phyloP scores from a whole-genome alignment of 2,113 vertebrate genomes.

The Cynoglossus semilaevis region DNA sequence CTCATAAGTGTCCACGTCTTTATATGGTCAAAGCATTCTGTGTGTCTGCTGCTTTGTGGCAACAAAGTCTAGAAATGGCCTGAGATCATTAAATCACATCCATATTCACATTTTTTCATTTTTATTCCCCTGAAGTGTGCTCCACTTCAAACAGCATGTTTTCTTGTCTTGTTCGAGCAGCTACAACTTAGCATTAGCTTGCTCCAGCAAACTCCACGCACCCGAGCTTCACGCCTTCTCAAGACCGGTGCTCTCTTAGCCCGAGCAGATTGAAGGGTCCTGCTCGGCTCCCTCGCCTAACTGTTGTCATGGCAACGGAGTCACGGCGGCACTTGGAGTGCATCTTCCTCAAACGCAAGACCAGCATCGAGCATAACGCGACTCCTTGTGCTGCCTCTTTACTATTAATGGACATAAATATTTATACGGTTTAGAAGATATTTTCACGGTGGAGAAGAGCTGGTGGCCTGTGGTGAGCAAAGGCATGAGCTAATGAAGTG shows the following conservation, averaged over 20 bases:
- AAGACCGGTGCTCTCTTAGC: conserved; percentile 43
- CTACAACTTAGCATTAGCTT: conserved; percentile 33
- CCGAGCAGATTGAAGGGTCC: conserved; percentile 39
- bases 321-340: conserved; percentile 60
- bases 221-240: conserved; percentile 23
- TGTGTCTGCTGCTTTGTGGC: conserved; percentile 36
- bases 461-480: conserved; percentile 46
- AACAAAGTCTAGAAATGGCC: conserved; percentile 35
- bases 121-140: conserved; percentile 11
- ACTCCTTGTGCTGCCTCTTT: conserved; percentile 58
- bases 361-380: conserved; percentile 56
- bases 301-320: conserved; percentile 74
- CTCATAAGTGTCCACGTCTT: conserved; percentile 52
- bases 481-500: conserved; percentile 68
- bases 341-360: conserved; percentile 58
- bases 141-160: conserved; percentile 1
- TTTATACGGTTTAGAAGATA: conserved; percentile 60
- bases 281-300: conserved; percentile 49
- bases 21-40: conserved; percentile 62
- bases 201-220: conserved; percentile 22
- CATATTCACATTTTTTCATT: conserved; percentile 28
- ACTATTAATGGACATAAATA: conserved; percentile 77
- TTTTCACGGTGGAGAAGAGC: conserved; percentile 48
- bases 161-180: conserved; percentile 21
- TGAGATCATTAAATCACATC: conserved; percentile 43